Evolutionary conservation across 2,888 invertebrate genomes (phyloP), one percentile per base, ranked within the genome.

Genomic region (Drosophila leonis): DNA sequence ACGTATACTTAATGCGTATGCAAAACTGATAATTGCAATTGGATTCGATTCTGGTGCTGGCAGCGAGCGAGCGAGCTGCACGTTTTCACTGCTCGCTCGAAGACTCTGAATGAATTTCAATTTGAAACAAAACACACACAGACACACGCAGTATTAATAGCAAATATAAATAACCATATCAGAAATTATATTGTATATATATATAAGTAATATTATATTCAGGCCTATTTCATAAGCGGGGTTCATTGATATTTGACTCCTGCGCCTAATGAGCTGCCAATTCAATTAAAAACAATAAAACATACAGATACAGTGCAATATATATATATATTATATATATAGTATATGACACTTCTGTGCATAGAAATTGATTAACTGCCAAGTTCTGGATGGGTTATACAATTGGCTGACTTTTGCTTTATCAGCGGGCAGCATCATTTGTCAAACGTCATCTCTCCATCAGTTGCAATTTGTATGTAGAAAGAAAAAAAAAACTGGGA

Each of bases 241-340:
- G 87, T 90, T 84, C 90, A 74, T 84, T 88, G 87, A 88, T 86
- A 86, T 88, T 88, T 90, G 77, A 82, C 83, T 72, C 69, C 57
- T 57, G 63, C 42, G 41, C 41, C 46, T 39, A 20, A 69, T 55
- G 46, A 46, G 69, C 69, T 37, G 44, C 69, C n/a, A 65, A 66
- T 54, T 39, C 54, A 54, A 65, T 51, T 55, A 55, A 54, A 51
- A 66, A 75, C 35, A 65, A 55, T 35, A 37, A 42, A 31, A 37
- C 8, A 29, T 18, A 20, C 37, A 37, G 46, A 48, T 33, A 48
- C 18, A 29, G 9, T 44, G 33, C 33, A 20, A 24, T n/a, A 35
- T 20, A 41, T 55, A 39, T 12, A 29, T 10, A 18, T 4, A 15
- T 7, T 24, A 44, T 24, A 41, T 41, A 39, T 54, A 27, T 27